Conservation (phyloP, 2,113 vertebrate species). For the Mustelus asterias region DNA sequence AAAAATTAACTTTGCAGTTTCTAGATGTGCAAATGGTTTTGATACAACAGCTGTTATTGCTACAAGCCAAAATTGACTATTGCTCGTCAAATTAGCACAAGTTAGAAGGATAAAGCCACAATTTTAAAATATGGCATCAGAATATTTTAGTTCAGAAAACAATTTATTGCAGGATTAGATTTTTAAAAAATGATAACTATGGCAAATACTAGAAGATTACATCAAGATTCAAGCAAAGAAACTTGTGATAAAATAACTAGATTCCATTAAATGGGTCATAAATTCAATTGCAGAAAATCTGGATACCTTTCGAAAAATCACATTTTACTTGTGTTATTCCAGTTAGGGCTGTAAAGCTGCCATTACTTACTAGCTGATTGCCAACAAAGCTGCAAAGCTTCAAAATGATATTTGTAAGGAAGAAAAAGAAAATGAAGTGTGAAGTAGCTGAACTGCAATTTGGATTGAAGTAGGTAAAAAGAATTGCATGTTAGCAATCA, state of each 20-base stretch:
- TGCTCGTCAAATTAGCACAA: neutral
- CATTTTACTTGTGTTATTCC: neutral
- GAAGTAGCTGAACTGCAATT: neutral
- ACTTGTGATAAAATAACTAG: neutral
- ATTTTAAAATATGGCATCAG: neutral
- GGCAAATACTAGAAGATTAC: neutral
- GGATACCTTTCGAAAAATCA: neutral
- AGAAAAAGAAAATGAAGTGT: neutral
- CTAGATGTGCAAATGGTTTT: neutral
- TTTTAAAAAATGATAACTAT: neutral
- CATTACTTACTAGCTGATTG: neutral
- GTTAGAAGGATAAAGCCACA: neutral
- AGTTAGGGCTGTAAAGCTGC: neutral
- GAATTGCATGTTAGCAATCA: neutral
- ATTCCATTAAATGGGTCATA: neutral
- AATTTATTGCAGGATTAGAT: neutral
- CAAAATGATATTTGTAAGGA: neutral
- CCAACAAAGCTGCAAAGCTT: too few relatives aligned
- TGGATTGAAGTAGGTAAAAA: neutral
- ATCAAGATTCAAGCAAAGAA: neutral
- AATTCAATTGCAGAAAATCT: neutral
- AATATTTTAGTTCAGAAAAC: neutral
- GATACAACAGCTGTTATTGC: neutral
- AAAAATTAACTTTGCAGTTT: neutral
- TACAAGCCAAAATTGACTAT: neutral